Evolutionary conservation across 2,888 invertebrate species (phyloP), one percentile per base, ranked within the genome.

Genomic region (Mimumesa dahlbomi): DNA sequence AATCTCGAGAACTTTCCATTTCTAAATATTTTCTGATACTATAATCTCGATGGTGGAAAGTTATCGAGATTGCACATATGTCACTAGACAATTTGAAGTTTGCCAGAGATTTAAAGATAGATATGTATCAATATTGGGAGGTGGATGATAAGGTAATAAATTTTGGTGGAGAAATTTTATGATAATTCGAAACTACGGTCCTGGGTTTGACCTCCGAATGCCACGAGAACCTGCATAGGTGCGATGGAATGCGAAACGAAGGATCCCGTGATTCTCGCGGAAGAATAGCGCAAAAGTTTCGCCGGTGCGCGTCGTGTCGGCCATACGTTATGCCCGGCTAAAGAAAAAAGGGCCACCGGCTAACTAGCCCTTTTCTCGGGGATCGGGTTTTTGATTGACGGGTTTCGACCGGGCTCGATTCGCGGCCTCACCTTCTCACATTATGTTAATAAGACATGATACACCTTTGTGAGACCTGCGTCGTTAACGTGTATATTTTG

Each of bases 381-480:
- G 82, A 87, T 82, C 85, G 73, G 77, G 83, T 87, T 85, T 85
- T 83, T 86, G 87, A 88, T 87, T 88, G 89, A 86, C 87, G 84
- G 83, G 83, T 85, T 80, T 75, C 70, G 71, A 48, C 68, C 63
- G 43, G 61, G 68, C 61, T 69, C 70, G 50, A 68, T 48, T 59
- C 62, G 69, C 61, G 68, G 68, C 57, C 56, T 76, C 76, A 64
- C 79, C 81, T 82, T 82, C 81, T 83, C 81, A 80, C 77, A 83
- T 85, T 89, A 89, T 89, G 88, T 78, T 88, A 89, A 89, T 88
- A 82, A 82, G 81, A 85, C 83, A 87, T 85, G 87, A 89, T 87
- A 88, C 75, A 73, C 78, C 80, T 82, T 84, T 84, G 77, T 82
- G 58, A 65, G 53, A 57, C 58, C 74, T 69, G 82, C 75, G 66